These are phyloP conservation scores for Barypeithes pellucidus DNA, from an alignment of 2,888 invertebrate genomes.

Conservation along the genomic window DNA sequence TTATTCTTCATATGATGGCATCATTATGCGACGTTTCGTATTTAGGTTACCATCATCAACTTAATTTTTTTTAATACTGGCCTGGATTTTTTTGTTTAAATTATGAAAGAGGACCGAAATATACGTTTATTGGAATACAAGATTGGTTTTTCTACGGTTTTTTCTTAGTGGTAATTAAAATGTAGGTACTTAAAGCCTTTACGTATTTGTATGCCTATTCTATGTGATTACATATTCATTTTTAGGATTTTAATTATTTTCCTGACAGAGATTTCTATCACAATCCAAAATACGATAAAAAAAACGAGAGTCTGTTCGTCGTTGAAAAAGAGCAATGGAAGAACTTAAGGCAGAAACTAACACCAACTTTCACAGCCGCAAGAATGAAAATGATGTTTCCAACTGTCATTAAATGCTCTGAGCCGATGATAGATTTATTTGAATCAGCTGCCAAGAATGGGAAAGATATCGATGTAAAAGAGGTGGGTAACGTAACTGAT, in stretches of 20 bases:
- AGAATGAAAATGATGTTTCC: constrained; percentile 70
- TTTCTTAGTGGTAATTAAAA: too few species aligned
- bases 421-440: constrained; percentile 25
- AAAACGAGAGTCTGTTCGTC: constrained; percentile 74
- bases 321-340: constrained; percentile 76
- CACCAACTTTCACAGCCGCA: constrained; percentile 73
- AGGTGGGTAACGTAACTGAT: too few species aligned
- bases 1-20: too few species aligned
- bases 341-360: constrained; percentile 74
- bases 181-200: too few species aligned
- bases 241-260: constrained; percentile 57
- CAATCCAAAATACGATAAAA: constrained; percentile 63
- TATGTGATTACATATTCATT: neutral
- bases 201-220: too few species aligned
- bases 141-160: too few species aligned
- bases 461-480: constrained; percentile 24
- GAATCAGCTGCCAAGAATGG: neutral
- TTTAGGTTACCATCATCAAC: too few species aligned
- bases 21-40: too few species aligned
- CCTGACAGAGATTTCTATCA: constrained; percentile 62
- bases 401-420: constrained; percentile 58
- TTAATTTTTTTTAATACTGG: too few species aligned
- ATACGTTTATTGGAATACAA: too few species aligned
- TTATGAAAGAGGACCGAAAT: too few species aligned
- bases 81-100: too few species aligned